These are phyloP conservation scores for Muntiacus reevesi DNA, from an alignment of 2,113 vertebrate species.

Conservation along the genomic window DNA sequence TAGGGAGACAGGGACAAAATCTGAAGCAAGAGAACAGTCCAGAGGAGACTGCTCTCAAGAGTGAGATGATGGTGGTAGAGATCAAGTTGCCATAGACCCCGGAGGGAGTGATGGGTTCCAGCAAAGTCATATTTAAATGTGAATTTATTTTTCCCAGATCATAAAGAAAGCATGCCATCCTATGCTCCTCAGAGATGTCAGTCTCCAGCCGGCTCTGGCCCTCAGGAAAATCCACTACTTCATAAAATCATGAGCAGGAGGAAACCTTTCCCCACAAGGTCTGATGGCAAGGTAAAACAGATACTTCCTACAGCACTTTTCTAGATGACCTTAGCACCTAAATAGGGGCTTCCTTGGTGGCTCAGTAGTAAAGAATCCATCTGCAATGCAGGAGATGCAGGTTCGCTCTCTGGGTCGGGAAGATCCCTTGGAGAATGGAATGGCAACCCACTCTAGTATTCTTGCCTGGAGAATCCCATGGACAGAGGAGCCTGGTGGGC, in stretches of 20 bases:
- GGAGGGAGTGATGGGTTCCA: not conserved
- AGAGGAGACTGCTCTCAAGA: no score
- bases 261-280: not conserved
- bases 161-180: not conserved
- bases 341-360: not conserved
- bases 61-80: not conserved
- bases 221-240: not conserved
- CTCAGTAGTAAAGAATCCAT: not conserved
- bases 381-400: not conserved
- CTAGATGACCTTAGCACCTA: not conserved
- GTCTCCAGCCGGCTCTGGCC: not conserved
- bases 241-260: not conserved
- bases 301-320: not conserved
- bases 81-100: not conserved
- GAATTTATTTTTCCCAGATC: conserved; percentile 63
- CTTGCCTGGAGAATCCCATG: not conserved
- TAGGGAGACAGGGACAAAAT: not conserved
- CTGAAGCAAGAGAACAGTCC: not conserved
- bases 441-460: not conserved
- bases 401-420: not conserved
- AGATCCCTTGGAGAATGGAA: not conserved
- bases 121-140: not conserved
- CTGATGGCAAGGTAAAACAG: conserved; percentile 70
- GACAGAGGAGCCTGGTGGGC: not conserved
- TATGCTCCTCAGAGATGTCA: conserved; percentile 15